Conservation (phyloP, 2,113 vertebrate genomes). For the Neoarius graeffei region DNA sequence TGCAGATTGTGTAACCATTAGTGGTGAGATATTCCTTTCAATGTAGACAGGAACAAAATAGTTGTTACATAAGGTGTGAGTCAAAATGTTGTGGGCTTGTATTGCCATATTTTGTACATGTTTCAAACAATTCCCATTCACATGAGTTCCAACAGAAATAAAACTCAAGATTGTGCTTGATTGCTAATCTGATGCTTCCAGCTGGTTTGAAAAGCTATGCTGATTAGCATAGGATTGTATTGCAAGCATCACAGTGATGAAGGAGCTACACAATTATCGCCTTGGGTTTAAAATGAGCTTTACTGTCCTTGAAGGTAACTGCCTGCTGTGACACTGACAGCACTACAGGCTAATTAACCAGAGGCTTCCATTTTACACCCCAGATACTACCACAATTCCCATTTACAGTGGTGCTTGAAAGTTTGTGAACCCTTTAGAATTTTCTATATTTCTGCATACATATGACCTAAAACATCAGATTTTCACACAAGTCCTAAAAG, state of each 20-base stretch:
- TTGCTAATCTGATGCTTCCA: not conserved
- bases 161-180: not conserved
- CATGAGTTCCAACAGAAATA: not conserved
- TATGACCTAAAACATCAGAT: too few relatives aligned
- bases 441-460: too few relatives aligned
- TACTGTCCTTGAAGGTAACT: constrained; percentile 17
- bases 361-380: not conserved
- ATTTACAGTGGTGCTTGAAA: too few relatives aligned
- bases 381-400: not conserved
- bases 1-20: not conserved
- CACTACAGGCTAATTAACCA: not conserved
- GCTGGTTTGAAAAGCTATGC: constrained; percentile 13
- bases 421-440: too few relatives aligned
- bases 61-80: not conserved
- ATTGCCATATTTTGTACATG: not conserved
- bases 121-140: not conserved
- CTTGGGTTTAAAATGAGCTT: not conserved
- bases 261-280: not conserved
- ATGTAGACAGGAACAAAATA: not conserved
- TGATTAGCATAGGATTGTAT: constrained; percentile 25
- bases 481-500: too few relatives aligned
- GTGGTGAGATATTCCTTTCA: not conserved
- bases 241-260: not conserved
- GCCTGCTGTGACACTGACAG: not conserved
- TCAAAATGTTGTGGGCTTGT: not conserved